Base-by-base conservation (phyloP, 1,140 invertebrate genomes). In the Drosophila obscura region DNA sequence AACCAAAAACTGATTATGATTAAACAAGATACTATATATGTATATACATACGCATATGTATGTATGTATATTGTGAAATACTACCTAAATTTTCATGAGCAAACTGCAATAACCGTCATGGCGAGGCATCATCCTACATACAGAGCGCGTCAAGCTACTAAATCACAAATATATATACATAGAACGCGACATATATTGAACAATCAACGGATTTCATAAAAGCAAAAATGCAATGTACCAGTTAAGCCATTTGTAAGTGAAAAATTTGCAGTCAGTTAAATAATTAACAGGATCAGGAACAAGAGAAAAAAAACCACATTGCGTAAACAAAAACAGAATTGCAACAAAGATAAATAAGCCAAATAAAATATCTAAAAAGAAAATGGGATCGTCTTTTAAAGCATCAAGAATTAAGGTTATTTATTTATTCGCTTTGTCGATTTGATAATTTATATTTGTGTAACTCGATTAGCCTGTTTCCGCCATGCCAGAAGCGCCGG, bases 321-420 rank as follows among this genome's bases (percentile, higher is more conserved):
- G 75, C 88, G 75, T 87, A 84, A 79, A 76, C 60, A 53, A 31
- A 19, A 73, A 53, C 16, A 65, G 43, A 69, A 77, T 75, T 77
- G 78, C 68, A 87, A 81, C 78, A 85, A 87, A 87, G 60, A 82
- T 82, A 74, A 85, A 85, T 84, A 76, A 88, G 82, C 82, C 83
- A 87, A 87, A 87, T 87, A 87, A 87, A 87, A 78, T 71, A 48
- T 68, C 28, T 19, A 39, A 51, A 51, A 51, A 28, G 26, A 16
- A 52, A 53, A 53, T 39, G n/a, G 11, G 15, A 19, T 35, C n/a
- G 4, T 31, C 4, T 15, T 19, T 16, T 2, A 39, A 39, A 15
- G 4, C 0, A 6, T 59, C 13, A 1, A 41, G 15, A 22, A 52
- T 7, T 22, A 7, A 4, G 41, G 39, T 31, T 35, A 24, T 73